Conservation (phyloP, 35 echinoderm and acorn worm genomes). For the Stichopus chloronotus region DNA sequence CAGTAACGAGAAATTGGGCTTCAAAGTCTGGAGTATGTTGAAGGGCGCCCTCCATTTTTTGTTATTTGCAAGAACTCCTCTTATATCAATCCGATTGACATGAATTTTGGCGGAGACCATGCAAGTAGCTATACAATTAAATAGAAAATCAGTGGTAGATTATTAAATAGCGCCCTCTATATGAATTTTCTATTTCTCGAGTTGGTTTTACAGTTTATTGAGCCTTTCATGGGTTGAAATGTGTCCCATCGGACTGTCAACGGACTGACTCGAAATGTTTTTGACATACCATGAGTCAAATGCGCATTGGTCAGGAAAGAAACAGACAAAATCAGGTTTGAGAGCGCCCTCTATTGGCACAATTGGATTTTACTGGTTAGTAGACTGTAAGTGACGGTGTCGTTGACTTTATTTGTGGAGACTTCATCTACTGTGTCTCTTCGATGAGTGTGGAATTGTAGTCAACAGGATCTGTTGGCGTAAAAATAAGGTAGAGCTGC, state of each 20-base stretch:
- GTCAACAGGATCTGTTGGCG: not conserved
- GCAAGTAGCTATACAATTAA: not conserved
- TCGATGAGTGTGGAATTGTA: not conserved
- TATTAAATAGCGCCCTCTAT: constrained; percentile 4
- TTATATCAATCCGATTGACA: not conserved
- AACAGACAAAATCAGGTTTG: not conserved
- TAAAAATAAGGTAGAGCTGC: not conserved
- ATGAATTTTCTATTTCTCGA: not conserved
- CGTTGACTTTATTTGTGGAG: not conserved
- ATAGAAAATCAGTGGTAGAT: not conserved
- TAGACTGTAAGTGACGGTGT: constrained; percentile 8
- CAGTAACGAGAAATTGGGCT: too few species aligned
- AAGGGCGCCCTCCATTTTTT: constrained; percentile 6
- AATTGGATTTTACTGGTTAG: not conserved
- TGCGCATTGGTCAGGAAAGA: not conserved
- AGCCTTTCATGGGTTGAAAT: not conserved
- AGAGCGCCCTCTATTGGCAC: too few species aligned
- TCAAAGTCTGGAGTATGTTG: not conserved
- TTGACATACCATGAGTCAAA: not conserved
- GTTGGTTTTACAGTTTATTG: not conserved
- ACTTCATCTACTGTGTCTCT: not conserved
- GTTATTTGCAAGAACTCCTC: too few species aligned
- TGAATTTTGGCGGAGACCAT: not conserved
- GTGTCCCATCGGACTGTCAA: not conserved
- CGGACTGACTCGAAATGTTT: constrained; percentile 32